Evolutionary conservation across 35 echinoderm and acorn worm genomes (phyloP).

Genomic region (Apostichopus californicus): DNA sequence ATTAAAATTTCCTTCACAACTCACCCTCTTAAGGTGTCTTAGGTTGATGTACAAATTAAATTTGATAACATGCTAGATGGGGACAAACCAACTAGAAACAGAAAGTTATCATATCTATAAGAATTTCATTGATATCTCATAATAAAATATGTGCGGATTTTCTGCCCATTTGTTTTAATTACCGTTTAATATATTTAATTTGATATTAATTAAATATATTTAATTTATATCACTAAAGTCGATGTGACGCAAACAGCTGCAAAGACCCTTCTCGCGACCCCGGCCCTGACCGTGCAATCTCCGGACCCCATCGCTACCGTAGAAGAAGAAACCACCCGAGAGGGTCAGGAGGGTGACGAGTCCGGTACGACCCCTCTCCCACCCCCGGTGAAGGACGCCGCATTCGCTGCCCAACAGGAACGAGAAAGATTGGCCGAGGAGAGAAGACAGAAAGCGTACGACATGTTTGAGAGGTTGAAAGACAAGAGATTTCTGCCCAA

Average conservation of each 20-base stretch:
- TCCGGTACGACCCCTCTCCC: constrained; percentile 23
- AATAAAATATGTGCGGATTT: no score
- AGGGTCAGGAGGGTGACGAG: neutral
- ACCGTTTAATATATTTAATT: no score
- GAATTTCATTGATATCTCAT: no score
- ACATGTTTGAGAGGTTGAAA: constrained; percentile 84
- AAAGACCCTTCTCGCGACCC: neutral
- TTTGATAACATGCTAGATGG: no score
- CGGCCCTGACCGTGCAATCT: neutral
- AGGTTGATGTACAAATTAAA: no score
- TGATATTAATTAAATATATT: no score
- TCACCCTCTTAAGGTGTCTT: no score
- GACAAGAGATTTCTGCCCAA: constrained; percentile 47
- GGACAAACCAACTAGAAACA: no score
- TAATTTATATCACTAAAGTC: no score
- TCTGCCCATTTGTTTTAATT: no score
- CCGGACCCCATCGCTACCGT: neutral
- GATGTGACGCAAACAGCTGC: neutral
- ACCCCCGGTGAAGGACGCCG: constrained; percentile 62
- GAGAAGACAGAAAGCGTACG: constrained; percentile 63
- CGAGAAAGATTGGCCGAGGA: constrained; percentile 76
- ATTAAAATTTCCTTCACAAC: no score
- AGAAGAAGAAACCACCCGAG: neutral
- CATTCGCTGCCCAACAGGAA: constrained; percentile 61
- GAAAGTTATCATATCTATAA: no score